phyloP scores from a whole-genome alignment of 1,140 invertebrate genomes.

The Drosophila ananassae region DNA sequence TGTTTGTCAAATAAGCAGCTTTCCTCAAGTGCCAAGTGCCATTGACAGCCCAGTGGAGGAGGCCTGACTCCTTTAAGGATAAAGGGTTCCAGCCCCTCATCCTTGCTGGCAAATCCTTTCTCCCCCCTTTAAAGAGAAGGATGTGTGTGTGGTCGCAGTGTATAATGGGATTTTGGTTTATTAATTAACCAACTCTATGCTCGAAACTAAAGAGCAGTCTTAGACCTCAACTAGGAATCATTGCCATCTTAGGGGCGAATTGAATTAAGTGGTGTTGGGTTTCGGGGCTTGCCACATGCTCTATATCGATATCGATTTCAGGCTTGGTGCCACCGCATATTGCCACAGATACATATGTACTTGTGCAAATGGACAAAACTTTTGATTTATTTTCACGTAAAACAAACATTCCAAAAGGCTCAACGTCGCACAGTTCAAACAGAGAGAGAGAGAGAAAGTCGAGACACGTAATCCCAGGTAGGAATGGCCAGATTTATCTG shows the following conservation, averaged over 20 bases:
- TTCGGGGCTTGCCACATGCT: neutral
- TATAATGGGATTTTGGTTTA: constrained; percentile 57
- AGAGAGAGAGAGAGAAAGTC: neutral
- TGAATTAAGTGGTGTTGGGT: constrained; percentile 27
- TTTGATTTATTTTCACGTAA: constrained; percentile 62
- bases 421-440: constrained; percentile 34
- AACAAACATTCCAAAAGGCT: constrained; percentile 53
- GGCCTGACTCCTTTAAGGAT: constrained; percentile 18
- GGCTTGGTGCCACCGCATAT: constrained; percentile 14
- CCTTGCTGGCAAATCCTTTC: neutral
- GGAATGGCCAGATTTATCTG: constrained; percentile 11
- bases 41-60: constrained; percentile 23
- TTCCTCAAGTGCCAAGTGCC: constrained; percentile 58
- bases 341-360: constrained; percentile 10
- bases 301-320: constrained; percentile 44
- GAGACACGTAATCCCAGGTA: constrained; percentile 46
- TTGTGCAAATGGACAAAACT: constrained; percentile 52
- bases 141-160: constrained; percentile 35
- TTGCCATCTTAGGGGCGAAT: constrained; percentile 27
- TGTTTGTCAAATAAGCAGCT: constrained; percentile 60
- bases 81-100: neutral
- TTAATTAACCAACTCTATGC: constrained; percentile 45
- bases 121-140: neutral
- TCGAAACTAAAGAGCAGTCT: neutral
- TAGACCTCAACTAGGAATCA: constrained; percentile 36